phyloP scores from a whole-genome alignment of 2,113 vertebrate species.

The Neopipo cinnamomea region DNA sequence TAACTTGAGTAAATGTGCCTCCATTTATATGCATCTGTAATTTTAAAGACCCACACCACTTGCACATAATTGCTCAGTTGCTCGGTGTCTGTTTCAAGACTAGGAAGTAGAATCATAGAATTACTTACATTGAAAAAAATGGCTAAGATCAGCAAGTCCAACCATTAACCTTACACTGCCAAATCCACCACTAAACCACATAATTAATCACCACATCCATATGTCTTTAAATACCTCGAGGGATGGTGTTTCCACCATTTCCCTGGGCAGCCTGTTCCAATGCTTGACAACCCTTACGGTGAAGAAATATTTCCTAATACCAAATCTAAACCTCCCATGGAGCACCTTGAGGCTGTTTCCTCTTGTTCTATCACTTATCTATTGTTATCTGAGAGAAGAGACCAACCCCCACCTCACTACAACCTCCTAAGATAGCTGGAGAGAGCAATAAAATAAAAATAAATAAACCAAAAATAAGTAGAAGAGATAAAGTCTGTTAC shows the following conservation, averaged over 20 bases:
- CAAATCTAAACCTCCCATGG: not conserved
- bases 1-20: not conserved
- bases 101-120: not conserved
- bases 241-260: not conserved
- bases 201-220: not conserved
- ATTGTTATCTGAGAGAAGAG: not conserved
- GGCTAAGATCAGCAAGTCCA: not conserved
- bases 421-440: not conserved
- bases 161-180: not conserved
- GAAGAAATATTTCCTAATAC: not conserved
- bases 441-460: not conserved
- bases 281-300: rapidly evolving
- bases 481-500: not conserved
- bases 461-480: not conserved
- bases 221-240: not conserved
- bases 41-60: not conserved
- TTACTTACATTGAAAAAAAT: not conserved
- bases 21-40: not conserved
- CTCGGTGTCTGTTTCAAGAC: not conserved
- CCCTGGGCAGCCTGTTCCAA: not conserved
- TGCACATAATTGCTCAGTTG: not conserved
- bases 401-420: not conserved
- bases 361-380: not conserved
- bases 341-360: not conserved
- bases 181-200: not conserved